Percentiles rank a stretch among this genome's conserved stretches.
Conservation (phyloP, 2,888 invertebrate genomes). For the Megamerina dolium region DNA sequence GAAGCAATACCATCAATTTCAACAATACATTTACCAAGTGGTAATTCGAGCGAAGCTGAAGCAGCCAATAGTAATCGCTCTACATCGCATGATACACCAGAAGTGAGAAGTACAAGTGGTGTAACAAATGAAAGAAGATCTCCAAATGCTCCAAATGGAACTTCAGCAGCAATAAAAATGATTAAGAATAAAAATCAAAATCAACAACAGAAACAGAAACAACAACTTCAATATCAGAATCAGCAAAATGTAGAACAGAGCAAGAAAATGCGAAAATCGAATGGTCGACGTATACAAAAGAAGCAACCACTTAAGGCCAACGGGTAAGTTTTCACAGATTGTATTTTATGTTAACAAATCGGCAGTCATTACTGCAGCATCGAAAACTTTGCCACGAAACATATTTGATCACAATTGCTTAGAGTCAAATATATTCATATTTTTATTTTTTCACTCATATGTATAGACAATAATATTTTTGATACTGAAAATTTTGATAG, state of each 20-base stretch:
- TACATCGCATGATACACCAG: no score
- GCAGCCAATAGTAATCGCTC: conserved; percentile 16
- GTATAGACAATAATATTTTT: no score
- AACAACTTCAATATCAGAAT: no score
- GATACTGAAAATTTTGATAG: no score
- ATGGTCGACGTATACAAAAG: conserved; percentile 12
- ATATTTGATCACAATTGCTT: no score
- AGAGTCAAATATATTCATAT: no score
- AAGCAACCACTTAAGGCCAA: conserved; percentile 11
- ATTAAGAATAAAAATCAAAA: neutral
- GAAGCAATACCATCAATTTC: conserved; percentile 19
- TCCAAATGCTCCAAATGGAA: neutral
- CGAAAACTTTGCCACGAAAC: no score
- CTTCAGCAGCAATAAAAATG: neutral
- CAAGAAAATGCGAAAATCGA: conserved; percentile 15
- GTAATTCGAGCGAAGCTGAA: conserved; percentile 19
- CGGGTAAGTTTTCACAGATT: conserved; percentile 21
- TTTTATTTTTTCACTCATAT: no score
- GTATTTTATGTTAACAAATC: no score
- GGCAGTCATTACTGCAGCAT: no score
- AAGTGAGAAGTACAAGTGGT: no score
- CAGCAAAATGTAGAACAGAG: neutral
- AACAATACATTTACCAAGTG: conserved; percentile 12
- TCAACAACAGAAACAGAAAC: neutral
- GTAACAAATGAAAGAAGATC: no score